Evolutionary conservation across 2,888 invertebrate genomes (phyloP).

Genomic region (Atethmia centrago): DNA sequence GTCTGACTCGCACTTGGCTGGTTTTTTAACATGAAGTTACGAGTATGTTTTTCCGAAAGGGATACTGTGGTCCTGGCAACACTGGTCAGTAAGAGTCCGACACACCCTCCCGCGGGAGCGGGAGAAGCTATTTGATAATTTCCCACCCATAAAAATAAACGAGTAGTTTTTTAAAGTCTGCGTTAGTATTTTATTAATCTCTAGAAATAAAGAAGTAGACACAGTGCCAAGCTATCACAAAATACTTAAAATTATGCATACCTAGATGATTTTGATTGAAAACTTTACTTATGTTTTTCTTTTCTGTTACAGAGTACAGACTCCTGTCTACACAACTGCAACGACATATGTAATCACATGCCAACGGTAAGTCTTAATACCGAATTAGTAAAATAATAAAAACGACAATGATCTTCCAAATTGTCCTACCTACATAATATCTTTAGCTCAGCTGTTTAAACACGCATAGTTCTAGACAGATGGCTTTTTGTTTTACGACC

Average conservation of each 20-base stretch:
- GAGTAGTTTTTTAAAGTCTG: background rate
- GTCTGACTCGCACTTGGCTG: too few species aligned
- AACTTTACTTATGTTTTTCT: conserved; percentile 20
- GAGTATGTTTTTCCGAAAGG: too few species aligned
- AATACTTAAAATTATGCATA: background rate
- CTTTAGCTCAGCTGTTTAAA: conserved; percentile 58
- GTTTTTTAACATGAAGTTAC: background rate
- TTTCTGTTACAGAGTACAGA: conserved; percentile 68
- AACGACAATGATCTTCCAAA: conserved; percentile 1
- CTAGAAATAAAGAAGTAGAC: background rate
- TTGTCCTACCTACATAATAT: conserved; percentile 31
- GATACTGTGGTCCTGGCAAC: too few species aligned
- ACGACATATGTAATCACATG: conserved; percentile 59
- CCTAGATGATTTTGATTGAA: background rate
- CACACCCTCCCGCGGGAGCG: too few species aligned
- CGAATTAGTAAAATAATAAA: background rate
- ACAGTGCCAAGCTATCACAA: background rate
- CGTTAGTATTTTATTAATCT: background rate
- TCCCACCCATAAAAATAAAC: too few species aligned
- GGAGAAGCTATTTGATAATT: too few species aligned
- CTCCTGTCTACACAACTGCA: conserved; percentile 46
- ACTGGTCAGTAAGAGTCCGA: too few species aligned
- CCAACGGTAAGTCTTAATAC: conserved; percentile 65
- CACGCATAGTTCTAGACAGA: conserved; percentile 77
- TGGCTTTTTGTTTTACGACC: conserved; percentile 84